Conservation (phyloP, 2,797 vertebrate genomes). For the Chaunax sp. region DNA sequence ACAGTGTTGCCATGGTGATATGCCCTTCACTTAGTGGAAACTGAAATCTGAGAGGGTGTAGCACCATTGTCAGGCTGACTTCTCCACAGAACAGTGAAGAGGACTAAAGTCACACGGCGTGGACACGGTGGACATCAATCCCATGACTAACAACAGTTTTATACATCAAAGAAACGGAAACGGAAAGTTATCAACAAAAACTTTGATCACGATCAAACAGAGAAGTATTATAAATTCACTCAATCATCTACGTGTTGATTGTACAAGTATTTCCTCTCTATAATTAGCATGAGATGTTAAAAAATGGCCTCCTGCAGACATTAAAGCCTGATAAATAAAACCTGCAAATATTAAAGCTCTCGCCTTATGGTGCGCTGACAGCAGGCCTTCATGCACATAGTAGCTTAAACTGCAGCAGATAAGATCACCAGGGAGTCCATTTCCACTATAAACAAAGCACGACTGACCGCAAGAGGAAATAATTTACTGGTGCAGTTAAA, state of each 20-base stretch:
- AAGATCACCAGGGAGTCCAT: conserved; percentile 64
- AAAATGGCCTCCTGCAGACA: not conserved
- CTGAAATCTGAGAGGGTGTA: conserved; percentile 79
- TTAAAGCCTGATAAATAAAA: not conserved
- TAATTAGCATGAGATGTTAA: conserved; percentile 19
- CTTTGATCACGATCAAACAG: not conserved
- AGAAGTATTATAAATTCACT: not conserved
- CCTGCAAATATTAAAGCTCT: conserved; percentile 16
- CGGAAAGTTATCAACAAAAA: not conserved
- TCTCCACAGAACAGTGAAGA: conserved; percentile 11
- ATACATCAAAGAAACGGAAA: not conserved
- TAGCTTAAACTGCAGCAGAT: conserved; percentile 41
- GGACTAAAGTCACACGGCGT: conserved; percentile 19
- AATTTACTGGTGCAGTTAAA: conserved; percentile 59
- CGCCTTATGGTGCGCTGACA: conserved; percentile 28
- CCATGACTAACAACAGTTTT: not conserved
- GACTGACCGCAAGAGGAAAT: conserved; percentile 63
- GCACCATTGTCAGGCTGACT: conserved; percentile 40
- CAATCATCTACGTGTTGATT: conserved; percentile 2
- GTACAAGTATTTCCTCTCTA: not conserved
- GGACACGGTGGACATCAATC: conserved; percentile 2
- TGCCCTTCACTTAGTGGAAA: conserved; percentile 69
- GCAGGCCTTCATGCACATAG: conserved; percentile 41
- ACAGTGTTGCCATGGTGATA: conserved; percentile 70
- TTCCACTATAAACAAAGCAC: conserved; percentile 69